Evolutionary conservation across 2,797 vertebrate genomes (phyloP).

Genomic region (Notolepis coatsorum): DNA sequence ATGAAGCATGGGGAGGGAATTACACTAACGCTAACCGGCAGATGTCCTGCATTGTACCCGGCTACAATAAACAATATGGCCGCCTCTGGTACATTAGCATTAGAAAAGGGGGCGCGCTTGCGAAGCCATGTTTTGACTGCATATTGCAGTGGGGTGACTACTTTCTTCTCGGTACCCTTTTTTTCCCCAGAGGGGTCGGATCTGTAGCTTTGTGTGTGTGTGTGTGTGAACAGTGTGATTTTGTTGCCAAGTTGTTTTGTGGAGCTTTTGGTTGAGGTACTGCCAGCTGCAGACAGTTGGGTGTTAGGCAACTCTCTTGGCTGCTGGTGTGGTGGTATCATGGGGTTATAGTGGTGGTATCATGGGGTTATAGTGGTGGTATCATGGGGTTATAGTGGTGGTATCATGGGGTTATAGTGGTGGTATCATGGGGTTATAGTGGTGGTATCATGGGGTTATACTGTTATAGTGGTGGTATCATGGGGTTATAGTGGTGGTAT

Average conservation of each 20-base stretch:
- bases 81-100: slow-evolving; percentile 82
- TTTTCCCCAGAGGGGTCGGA: slow-evolving; percentile 45
- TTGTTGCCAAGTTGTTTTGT: slow-evolving; percentile 38
- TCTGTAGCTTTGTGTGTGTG: slow-evolving; percentile 53
- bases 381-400: no score
- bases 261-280: slow-evolving; percentile 26
- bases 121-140: slow-evolving; percentile 83
- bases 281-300: slow-evolving; percentile 45
- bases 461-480: no score
- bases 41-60: slow-evolving; percentile 85
- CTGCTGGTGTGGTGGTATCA: slow-evolving; percentile 25
- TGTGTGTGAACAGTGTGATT: slow-evolving; percentile 14
- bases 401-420: no score
- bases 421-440: no score
- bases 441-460: no score
- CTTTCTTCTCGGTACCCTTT: slow-evolving; percentile 46
- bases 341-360: no score
- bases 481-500: no score
- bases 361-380: no score
- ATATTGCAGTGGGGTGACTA: slow-evolving; percentile 61
- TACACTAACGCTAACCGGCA: slow-evolving; percentile 86
- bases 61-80: slow-evolving; percentile 88
- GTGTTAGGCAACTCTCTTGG: slow-evolving; percentile 27
- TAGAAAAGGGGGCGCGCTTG: slow-evolving; percentile 80
- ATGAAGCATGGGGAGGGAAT: slow-evolving; percentile 91